Percentiles rank a stretch among this genome's conserved stretches.
Evolutionary conservation across 2,113 vertebrate species (phyloP).

Genomic region (Cheilinus undulatus): DNA sequence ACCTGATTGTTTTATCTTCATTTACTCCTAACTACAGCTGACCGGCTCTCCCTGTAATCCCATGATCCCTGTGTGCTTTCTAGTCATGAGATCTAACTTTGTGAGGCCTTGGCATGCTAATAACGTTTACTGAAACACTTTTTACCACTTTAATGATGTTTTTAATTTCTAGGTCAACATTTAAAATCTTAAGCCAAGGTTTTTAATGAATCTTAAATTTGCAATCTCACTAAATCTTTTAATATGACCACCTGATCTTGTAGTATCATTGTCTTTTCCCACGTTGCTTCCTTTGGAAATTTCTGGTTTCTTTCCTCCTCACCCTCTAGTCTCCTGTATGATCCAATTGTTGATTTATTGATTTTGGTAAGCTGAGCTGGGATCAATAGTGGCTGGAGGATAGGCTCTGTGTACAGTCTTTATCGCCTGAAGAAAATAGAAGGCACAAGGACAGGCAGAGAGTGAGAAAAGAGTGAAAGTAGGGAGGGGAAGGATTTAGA

Average conservation of each 20-base stretch:
- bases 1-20: no score
- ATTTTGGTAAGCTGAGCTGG: constrained; percentile 63
- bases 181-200: background rate
- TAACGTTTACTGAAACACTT: background rate
- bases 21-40: no score
- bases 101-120: constrained; percentile 20
- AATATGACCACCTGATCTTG: constrained; percentile 10
- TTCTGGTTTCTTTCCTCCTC: constrained; percentile 16
- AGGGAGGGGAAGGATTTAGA: background rate
- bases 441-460: constrained; percentile 25
- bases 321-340: constrained; percentile 48
- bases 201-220: background rate
- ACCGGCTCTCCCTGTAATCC: no score
- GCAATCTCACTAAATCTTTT: background rate
- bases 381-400: constrained; percentile 61
- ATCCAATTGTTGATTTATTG: constrained; percentile 73
- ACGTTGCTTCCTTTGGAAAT: background rate
- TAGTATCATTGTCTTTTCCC: background rate
- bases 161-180: background rate
- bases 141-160: background rate
- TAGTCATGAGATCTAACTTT: constrained; percentile 31
- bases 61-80: constrained; percentile 33
- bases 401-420: constrained; percentile 56
- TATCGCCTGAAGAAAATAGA: constrained; percentile 39
- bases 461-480: constrained; percentile 5